These are phyloP conservation scores for Drosophila phalerata DNA, from an alignment of 2,888 invertebrate genomes.

Conservation along the genomic window DNA sequence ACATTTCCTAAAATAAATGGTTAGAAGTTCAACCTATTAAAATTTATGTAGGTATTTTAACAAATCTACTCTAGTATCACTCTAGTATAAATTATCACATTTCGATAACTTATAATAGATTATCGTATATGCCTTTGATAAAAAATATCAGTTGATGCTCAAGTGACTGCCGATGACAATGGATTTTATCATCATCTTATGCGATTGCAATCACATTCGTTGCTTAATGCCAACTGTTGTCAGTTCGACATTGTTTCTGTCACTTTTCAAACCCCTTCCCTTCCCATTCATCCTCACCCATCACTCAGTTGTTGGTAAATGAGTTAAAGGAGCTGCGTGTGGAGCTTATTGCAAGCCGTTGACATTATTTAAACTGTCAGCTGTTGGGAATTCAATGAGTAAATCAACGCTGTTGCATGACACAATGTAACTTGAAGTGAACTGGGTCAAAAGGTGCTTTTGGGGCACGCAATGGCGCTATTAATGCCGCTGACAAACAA, in stretches of 20 bases:
- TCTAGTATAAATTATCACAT: too few relatives aligned
- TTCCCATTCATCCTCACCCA: not conserved
- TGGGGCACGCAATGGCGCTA: constrained; percentile 41
- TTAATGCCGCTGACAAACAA: constrained; percentile 24
- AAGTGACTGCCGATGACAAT: constrained; percentile 11
- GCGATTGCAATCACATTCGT: constrained; percentile 25
- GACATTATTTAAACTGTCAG: constrained; percentile 62
- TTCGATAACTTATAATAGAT: not conserved
- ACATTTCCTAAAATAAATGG: too few relatives aligned
- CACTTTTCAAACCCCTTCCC: not conserved
- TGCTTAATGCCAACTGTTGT: constrained; percentile 20
- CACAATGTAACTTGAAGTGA: constrained; percentile 23
- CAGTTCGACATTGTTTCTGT: not conserved
- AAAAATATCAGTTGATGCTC: not conserved
- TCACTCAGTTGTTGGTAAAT: not conserved
- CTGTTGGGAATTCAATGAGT: constrained; percentile 69
- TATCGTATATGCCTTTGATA: not conserved
- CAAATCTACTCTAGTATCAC: too few relatives aligned
- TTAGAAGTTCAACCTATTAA: too few relatives aligned
- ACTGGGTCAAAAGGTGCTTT: constrained; percentile 57
- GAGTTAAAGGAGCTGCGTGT: constrained; percentile 16
- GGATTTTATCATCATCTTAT: constrained; percentile 19
- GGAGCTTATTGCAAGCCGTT: constrained; percentile 19
- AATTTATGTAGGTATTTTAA: too few relatives aligned
- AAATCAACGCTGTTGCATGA: constrained; percentile 58